Evolutionary conservation across 2,113 vertebrate genomes (phyloP).

Genomic region (Hippocampus comes): DNA sequence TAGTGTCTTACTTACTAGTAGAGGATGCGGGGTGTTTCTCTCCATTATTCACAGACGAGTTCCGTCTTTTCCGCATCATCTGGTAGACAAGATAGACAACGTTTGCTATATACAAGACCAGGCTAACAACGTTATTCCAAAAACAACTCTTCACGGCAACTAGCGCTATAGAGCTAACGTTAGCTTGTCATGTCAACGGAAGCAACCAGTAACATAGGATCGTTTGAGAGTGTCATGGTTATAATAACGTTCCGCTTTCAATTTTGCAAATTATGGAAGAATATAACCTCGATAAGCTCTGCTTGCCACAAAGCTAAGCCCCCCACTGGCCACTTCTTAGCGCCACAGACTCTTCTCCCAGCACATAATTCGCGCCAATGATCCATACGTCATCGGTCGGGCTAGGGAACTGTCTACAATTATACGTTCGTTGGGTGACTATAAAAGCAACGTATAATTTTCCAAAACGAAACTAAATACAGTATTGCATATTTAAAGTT

Average conservation of each 20-base stretch:
- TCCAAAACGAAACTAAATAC: neutral
- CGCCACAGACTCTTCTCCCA: neutral
- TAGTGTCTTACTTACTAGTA: conserved; percentile 40
- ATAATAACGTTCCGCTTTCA: neutral
- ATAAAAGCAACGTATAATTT: neutral
- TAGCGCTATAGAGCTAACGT: neutral
- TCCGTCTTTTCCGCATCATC: conserved; percentile 75
- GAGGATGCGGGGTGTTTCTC: conserved; percentile 12
- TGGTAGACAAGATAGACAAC: conserved; percentile 8
- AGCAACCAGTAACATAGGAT: neutral
- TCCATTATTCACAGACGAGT: conserved; percentile 45
- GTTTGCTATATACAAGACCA: neutral
- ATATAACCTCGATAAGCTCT: neutral
- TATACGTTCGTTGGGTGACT: neutral
- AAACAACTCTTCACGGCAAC: neutral
- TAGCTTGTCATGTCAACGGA: neutral
- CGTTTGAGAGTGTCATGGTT: neutral
- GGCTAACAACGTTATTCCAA: neutral
- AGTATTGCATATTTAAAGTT: neutral
- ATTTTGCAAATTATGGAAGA: neutral
- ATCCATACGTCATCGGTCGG: conserved; percentile 7
- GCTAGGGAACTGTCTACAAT: conserved; percentile 3
- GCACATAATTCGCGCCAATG: conserved; percentile 62
- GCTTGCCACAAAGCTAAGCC: neutral
- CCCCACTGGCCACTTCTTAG: neutral